Percentiles rank a stretch among this genome's conserved stretches.
phyloP scores from a whole-genome alignment of 2,797 vertebrate genomes.

The Takifugu ocellatus region DNA sequence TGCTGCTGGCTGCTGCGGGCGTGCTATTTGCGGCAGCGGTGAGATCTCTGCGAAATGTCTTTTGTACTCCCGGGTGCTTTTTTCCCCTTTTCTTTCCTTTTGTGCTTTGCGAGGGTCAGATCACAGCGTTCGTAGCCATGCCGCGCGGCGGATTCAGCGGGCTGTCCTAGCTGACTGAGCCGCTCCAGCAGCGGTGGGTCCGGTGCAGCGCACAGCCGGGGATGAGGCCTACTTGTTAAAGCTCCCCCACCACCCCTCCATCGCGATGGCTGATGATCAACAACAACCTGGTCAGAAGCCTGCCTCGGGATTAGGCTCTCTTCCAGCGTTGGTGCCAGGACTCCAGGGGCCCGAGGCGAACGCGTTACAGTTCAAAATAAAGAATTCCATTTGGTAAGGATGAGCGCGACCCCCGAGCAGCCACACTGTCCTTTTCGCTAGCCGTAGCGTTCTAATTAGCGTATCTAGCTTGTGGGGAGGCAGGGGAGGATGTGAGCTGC shows the following conservation, averaged over 20 bases:
- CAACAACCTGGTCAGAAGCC: slow-evolving; percentile 84
- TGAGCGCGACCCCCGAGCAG: slow-evolving; percentile 25
- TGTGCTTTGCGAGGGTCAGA: slow-evolving; percentile 36
- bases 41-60: slow-evolving; percentile 69
- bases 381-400: slow-evolving; percentile 96
- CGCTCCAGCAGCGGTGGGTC: slow-evolving; percentile 70
- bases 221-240: slow-evolving; percentile 89
- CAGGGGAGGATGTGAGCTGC: slow-evolving; percentile 52
- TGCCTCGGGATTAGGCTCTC: slow-evolving; percentile 77
- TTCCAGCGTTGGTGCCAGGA: slow-evolving; percentile 87
- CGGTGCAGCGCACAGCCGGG: slow-evolving; percentile 82
- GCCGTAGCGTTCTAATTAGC: slow-evolving; percentile 66
- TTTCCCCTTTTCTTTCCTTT: slow-evolving; percentile 39
- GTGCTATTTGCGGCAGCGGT: slow-evolving; percentile 80
- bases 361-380: slow-evolving; percentile 95
- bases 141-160: slow-evolving; percentile 54
- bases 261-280: slow-evolving; percentile 91
- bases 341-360: slow-evolving; percentile 90
- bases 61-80: slow-evolving; percentile 54
- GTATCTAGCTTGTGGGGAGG: slow-evolving; percentile 45
- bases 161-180: slow-evolving; percentile 68
- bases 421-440: slow-evolving; percentile 52
- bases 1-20: slow-evolving; percentile 78
- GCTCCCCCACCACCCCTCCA: slow-evolving; percentile 74
- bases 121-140: slow-evolving; percentile 66